Evolutionary conservation across 2,113 vertebrate genomes (phyloP).

Genomic region (Papio anubis): DNA sequence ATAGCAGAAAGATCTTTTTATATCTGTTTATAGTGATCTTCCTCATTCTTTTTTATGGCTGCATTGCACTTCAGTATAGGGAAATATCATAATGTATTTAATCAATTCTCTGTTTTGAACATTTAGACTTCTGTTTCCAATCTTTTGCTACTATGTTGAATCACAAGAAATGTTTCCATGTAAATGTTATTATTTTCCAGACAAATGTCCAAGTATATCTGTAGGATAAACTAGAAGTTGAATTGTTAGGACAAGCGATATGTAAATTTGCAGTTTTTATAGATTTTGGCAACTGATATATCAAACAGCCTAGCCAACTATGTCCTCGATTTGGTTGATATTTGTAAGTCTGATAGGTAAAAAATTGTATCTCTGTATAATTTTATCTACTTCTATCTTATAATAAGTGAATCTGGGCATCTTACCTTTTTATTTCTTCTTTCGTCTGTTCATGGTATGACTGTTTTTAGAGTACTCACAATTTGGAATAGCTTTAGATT

Average conservation of each 20-base stretch:
- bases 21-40: too few relatives aligned
- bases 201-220: neutral
- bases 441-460: slow-evolving; percentile 25
- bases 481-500: slow-evolving; percentile 53
- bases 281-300: neutral
- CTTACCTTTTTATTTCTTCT: neutral
- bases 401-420: neutral
- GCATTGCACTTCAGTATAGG: too few relatives aligned
- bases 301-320: neutral
- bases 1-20: neutral
- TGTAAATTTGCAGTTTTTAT: neutral
- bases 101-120: neutral
- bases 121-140: too few relatives aligned
- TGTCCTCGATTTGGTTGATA: neutral
- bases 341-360: neutral
- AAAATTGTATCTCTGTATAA: neutral
- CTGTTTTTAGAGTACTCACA: slow-evolving; percentile 66
- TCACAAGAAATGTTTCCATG: too few relatives aligned
- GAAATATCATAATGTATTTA: too few relatives aligned
- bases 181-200: neutral
- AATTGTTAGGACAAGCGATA: neutral
- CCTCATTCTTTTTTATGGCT: too few relatives aligned
- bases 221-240: neutral
- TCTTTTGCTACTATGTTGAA: too few relatives aligned
- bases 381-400: neutral